phyloP scores from a whole-genome alignment of 2,797 vertebrate genomes.

The Natrix natrix region DNA sequence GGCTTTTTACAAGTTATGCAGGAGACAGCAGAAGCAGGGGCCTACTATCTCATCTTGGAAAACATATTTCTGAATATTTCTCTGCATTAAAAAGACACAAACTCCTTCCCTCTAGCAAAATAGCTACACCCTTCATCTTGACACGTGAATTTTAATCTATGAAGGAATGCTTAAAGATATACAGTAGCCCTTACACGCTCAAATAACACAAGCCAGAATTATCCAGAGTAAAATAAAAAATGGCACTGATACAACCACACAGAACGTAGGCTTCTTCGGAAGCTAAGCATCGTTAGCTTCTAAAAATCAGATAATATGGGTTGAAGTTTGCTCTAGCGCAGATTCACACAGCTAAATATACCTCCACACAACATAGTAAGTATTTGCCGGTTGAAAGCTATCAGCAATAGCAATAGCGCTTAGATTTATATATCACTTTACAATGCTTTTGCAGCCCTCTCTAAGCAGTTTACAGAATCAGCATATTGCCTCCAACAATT shows the following conservation, averaged over 20 bases:
- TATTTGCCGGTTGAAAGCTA: background rate
- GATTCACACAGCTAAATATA: background rate
- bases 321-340: background rate
- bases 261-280: background rate
- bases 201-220: background rate
- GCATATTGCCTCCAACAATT: no score
- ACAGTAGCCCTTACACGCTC: background rate
- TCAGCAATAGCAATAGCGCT: no score
- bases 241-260: background rate
- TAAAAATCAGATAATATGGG: background rate
- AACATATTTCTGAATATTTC: background rate
- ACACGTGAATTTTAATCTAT: background rate
- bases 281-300: background rate
- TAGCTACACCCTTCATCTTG: background rate
- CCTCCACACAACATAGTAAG: background rate
- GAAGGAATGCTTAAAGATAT: background rate
- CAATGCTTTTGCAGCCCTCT: no score
- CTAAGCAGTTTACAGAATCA: no score
- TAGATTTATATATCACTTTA: no score
- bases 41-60: background rate
- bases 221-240: background rate
- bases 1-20: background rate
- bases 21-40: background rate
- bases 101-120: background rate
- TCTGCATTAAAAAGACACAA: background rate